These are phyloP conservation scores for Tenthredo mesomela DNA, from an alignment of 2,888 invertebrate species.

Conservation along the genomic window DNA sequence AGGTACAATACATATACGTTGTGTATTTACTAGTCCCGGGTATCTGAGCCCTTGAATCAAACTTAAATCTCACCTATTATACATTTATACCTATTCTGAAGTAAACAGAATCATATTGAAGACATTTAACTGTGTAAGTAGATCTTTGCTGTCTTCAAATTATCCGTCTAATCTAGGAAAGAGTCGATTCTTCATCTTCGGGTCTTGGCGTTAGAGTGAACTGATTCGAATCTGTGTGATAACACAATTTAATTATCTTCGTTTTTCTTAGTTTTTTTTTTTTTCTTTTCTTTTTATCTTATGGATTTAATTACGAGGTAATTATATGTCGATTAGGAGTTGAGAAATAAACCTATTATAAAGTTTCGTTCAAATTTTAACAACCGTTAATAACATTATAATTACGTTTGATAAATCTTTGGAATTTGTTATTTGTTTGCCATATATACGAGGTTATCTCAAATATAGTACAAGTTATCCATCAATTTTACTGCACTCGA, in stretches of 20 bases:
- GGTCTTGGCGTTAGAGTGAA: background rate
- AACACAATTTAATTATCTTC: background rate
- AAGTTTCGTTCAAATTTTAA: background rate
- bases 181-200: background rate
- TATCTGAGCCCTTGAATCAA: background rate
- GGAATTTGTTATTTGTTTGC: slow-evolving; percentile 46
- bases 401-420: slow-evolving; percentile 43
- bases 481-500: background rate
- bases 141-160: background rate
- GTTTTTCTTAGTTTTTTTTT: background rate
- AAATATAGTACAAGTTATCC: background rate
- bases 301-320: slow-evolving; percentile 14
- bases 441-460: slow-evolving; percentile 22
- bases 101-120: background rate
- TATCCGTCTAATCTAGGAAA: background rate
- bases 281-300: background rate
- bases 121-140: background rate
- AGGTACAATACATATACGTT: background rate
- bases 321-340: slow-evolving; percentile 48
- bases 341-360: slow-evolving; percentile 18
- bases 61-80: background rate
- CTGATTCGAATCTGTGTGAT: background rate
- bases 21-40: background rate
- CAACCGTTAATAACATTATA: slow-evolving; percentile 38
- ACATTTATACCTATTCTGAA: background rate